A percentile compares a stretch with the other conserved stretches of the same genome.
Conservation (phyloP, 2,113 vertebrate genomes). For the Ploceus nigricollis region DNA sequence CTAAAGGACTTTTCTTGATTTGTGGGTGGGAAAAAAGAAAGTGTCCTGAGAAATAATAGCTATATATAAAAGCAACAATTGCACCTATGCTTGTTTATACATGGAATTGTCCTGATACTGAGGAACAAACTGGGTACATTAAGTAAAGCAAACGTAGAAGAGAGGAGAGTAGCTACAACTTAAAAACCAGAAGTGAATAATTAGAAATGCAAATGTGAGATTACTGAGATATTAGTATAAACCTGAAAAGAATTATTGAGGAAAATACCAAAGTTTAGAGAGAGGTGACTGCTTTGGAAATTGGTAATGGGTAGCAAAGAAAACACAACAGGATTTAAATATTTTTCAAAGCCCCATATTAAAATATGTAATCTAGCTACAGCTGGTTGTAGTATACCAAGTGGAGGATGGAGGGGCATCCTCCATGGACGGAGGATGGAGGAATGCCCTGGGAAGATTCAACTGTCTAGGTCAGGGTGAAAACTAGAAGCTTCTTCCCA, state of each 20-base stretch:
- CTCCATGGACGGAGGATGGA: no score
- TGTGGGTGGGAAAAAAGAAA: not conserved
- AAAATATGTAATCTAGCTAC: not conserved
- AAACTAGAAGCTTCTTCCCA: no score
- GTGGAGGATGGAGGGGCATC: no score
- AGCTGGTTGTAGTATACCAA: no score
- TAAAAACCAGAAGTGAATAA: not conserved
- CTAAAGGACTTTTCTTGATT: not conserved
- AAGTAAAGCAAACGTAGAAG: not conserved
- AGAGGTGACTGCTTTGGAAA: not conserved
- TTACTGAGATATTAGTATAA: not conserved
- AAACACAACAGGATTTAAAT: not conserved
- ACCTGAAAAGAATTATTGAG: not conserved
- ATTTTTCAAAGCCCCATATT: not conserved
- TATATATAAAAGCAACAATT: not conserved
- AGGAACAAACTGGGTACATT: not conserved
- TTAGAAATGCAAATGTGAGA: not conserved
- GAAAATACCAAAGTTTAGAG: not conserved
- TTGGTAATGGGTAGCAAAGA: not conserved
- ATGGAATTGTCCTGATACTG: not conserved
- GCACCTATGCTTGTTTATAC: not conserved
- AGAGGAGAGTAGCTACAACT: not conserved
- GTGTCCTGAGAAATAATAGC: not conserved
- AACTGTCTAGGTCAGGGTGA: no score
- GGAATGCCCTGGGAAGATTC: no score